Evolutionary conservation across 2,797 vertebrate species (phyloP).

Genomic region (Acrossocheilus fasciatus): DNA sequence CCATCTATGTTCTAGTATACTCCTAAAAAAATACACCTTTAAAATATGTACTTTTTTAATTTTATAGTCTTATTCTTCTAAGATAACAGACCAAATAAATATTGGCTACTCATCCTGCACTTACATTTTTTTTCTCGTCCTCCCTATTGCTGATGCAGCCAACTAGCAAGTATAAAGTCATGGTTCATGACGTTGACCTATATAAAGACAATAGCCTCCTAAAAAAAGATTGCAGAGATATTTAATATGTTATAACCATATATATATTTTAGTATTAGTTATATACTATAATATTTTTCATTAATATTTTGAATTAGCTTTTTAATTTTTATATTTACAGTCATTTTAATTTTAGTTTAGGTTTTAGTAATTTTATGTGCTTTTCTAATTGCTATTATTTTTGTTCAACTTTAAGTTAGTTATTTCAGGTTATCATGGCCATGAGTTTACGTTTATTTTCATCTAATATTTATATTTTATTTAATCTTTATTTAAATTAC

Average conservation of each 20-base stretch:
- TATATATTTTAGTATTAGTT: not conserved
- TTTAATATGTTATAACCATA: not conserved
- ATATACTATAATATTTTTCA: not conserved
- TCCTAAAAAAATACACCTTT: not conserved
- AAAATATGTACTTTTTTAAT: not conserved
- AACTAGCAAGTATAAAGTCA: not conserved
- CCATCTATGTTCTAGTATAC: not conserved
- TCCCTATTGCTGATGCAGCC: not conserved
- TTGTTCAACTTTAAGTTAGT: not conserved
- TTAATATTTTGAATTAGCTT: not conserved
- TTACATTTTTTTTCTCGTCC: too few relatives aligned
- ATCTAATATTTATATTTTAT: not conserved
- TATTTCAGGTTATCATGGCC: not conserved
- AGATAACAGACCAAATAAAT: not conserved
- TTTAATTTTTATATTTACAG: not conserved
- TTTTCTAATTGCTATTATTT: too few relatives aligned
- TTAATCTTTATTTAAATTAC: not conserved
- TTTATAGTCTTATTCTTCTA: not conserved
- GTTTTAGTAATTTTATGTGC: too few relatives aligned
- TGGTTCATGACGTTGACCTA: not conserved
- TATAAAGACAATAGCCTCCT: not conserved
- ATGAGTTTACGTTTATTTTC: not conserved
- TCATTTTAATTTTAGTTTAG: too few relatives aligned
- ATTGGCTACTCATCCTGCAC: not conserved
- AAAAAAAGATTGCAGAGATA: not conserved